Evolutionary conservation across 2,113 vertebrate species (phyloP).

Genomic region (Machaerirhynchus nigripectus): DNA sequence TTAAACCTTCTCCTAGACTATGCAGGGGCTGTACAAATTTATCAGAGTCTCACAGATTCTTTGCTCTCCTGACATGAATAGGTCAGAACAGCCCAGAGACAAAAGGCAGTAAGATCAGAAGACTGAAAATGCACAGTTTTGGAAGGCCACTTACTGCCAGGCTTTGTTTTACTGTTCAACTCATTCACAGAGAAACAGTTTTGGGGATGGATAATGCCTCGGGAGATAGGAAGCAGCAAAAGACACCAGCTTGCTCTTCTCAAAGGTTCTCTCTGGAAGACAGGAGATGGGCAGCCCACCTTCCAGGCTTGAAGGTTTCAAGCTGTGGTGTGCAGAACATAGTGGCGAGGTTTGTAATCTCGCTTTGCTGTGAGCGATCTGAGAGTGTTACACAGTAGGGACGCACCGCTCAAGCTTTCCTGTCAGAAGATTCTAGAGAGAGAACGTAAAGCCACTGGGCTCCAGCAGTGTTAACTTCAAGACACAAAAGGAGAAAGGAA

Average conservation of each 20-base stretch:
- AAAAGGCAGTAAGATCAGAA: neutral
- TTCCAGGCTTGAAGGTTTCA: neutral
- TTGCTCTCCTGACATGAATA: slow-evolving; percentile 14
- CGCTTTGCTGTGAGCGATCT: neutral
- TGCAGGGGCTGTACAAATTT: neutral
- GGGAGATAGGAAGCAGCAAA: neutral
- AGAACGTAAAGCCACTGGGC: neutral
- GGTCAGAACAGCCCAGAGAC: slow-evolving; percentile 7
- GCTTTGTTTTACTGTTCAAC: neutral
- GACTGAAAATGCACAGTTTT: neutral
- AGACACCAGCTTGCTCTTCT: neutral
- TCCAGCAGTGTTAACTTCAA: neutral
- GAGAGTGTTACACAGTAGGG: neutral
- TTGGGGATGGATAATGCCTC: neutral
- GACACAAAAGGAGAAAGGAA: too few relatives aligned
- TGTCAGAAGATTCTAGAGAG: neutral
- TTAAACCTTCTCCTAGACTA: neutral
- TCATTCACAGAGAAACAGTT: neutral
- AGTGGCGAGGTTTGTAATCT: neutral
- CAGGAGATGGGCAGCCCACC: neutral
- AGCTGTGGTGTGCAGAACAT: neutral
- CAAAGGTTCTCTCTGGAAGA: neutral
- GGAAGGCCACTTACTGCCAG: neutral
- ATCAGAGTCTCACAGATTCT: neutral
- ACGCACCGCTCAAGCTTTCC: neutral